Evolutionary conservation across 2,888 invertebrate species (phyloP), one percentile per base, ranked within the genome.

Genomic region (Nebria salina): DNA sequence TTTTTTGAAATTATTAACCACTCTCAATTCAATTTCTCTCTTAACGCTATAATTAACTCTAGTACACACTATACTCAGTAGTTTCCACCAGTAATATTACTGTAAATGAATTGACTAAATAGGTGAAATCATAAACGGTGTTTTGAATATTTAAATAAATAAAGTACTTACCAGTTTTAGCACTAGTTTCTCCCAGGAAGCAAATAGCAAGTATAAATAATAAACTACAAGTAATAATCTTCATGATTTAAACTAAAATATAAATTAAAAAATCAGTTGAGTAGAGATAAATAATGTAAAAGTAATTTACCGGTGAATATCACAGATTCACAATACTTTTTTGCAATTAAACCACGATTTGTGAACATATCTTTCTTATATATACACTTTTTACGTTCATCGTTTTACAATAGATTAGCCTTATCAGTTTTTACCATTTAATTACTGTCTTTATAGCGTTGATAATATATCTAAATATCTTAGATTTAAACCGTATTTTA

Each of bases 221-320:
- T 3, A 65, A 65, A 78, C 78, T 73, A 66, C 34, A 34, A 73
- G 65, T 20, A 20, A 73, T 13, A 42, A 65, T 25, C 65, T 73
- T 78, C 78, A 78, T 78, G 64, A 41, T 78, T 72, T 26, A 43
- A 64, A 65, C 72, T 73, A 26, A 78, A 78, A 73, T 73, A 70
- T 25, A 9, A 70, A 25, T 26, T 70, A 25, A 70, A 26, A 1
- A 5, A 70, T 34, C 5, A 34, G 34, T 5, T 26, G 70, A 11
- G 25, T 66, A 5, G 2, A 25, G 15, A 70, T 70, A 20, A 70
- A 66, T 70, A 34, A 11, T 7, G 15, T 70, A 20, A 70, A 13
- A n/a, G 64, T 75, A 75, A 8, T 75, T 25, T n/a, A n/a, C 13
- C 2, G 11, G 64, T 75, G 20, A 75, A 54, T 26, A 75, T 64